Base-by-base conservation (phyloP, 2,113 vertebrate species). In the Xyliphius kryptos region DNA sequence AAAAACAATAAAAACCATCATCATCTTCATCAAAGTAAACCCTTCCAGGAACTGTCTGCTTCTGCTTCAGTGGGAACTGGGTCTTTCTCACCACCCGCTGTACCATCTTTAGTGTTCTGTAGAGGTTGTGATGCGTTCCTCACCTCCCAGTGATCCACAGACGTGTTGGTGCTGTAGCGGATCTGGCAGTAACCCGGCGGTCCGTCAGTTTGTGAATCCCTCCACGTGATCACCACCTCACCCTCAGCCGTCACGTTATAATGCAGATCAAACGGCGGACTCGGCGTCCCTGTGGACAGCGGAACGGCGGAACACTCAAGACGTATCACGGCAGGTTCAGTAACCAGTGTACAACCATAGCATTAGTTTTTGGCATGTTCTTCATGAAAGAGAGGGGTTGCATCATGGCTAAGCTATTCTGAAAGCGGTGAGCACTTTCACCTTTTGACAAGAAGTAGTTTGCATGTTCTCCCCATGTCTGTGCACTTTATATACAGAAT, bases 151-250 rank as follows among this genome's bases (percentile, higher is more conserved):
- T 21, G 37, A 14, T 61, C 57, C 20, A 41, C 71, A 8, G 75
- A 75, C 16, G 62, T 71, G 57, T 77, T 85, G 51, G 79, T 73
- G 15, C 78, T 84, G 74, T 87, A 79, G 67, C 84, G 89, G 68
- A 97, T 84, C 80, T 97, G 84, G 19, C 88, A 91, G 66, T 77
- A 82, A 61, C 93, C 78, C 0, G 52, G 78, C 46, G 78, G 80
- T 0, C 68, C 70, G 41, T 55, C 9, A n/a, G 32, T 16, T 2
- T 48, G 60, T 15, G 82, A 61, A 6, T 56, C 65, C 1, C 83
- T 80, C 95, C 95, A 98, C 60, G 78, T 81, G 16, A 97, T 50
- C 59, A 80, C 82, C 74, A 94, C 76, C 14, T 84, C 70, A 9
- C 86, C 89, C 14, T 82, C 37, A 5, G 83, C 82, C 41, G 87